phyloP scores from a whole-genome alignment of 1,140 invertebrate genomes.

The Fopius arisanus region DNA sequence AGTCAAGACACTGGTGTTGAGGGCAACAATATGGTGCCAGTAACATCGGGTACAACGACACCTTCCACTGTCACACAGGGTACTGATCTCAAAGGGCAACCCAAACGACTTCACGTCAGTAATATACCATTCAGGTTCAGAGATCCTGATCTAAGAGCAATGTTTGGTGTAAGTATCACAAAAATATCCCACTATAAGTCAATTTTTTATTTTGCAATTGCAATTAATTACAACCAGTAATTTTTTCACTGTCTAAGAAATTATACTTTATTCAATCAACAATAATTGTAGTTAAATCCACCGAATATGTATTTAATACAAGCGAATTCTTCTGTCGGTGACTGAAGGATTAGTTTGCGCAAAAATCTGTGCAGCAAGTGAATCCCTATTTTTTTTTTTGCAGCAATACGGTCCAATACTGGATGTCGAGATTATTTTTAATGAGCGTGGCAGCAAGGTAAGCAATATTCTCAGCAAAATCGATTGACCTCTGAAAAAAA shows the following conservation, averaged over 20 bases:
- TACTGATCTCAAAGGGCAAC: constrained; percentile 71
- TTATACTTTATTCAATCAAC: too few relatives aligned
- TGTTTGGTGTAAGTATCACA: constrained; percentile 90
- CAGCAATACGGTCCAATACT: constrained; percentile 98
- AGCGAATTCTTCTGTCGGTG: too few relatives aligned
- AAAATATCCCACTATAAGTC: neutral
- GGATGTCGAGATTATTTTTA: constrained; percentile 99
- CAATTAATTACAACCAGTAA: too few relatives aligned
- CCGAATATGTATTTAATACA: too few relatives aligned
- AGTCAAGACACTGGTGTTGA: constrained; percentile 55
- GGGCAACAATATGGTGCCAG: constrained; percentile 51
- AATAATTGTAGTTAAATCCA: too few relatives aligned
- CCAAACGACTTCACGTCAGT: constrained; percentile 92
- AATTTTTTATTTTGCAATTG: neutral
- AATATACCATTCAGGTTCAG: constrained; percentile 99
- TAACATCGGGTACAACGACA: constrained; percentile 64
- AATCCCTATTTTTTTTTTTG: constrained; percentile 68
- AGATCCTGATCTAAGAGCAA: constrained; percentile 95
- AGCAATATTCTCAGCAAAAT: constrained; percentile 57
- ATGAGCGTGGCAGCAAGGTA: constrained; percentile 99
- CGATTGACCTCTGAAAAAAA: constrained; percentile 1
- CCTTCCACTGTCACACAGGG: constrained; percentile 60
- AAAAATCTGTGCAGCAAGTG: constrained; percentile 38
- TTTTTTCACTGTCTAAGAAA: too few relatives aligned
- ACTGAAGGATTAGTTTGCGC: neutral